Percentiles rank a stretch among this genome's conserved stretches.
phyloP scores from a whole-genome alignment of 1,140 invertebrate species.

The Lineus longissimus region DNA sequence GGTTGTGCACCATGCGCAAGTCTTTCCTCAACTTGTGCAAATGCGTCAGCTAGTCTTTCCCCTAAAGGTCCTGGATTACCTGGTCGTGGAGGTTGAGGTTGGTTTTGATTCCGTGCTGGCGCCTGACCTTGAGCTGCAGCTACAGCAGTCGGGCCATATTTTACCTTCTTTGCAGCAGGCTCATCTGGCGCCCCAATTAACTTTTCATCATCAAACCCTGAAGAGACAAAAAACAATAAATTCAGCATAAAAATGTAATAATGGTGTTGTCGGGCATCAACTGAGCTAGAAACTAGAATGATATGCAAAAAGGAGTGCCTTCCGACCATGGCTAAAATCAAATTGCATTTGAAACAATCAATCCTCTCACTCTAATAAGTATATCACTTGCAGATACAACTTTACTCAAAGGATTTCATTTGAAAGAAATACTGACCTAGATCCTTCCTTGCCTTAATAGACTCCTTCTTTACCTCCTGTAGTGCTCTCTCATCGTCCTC shows the following conservation, averaged over 20 bases:
- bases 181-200: conserved; percentile 28
- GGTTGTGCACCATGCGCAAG: no score
- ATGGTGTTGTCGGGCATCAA: background rate
- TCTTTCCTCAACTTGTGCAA: no score
- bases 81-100: no score
- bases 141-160: no score
- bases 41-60: no score
- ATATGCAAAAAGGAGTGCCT: background rate
- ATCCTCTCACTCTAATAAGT: background rate
- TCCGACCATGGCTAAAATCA: background rate
- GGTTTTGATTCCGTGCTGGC: no score
- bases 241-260: background rate
- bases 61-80: no score
- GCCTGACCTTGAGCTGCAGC: no score
- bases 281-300: background rate
- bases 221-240: background rate
- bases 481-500: conserved; percentile 36
- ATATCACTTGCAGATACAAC: background rate
- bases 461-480: conserved; percentile 29
- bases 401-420: no score
- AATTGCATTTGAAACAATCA: background rate
- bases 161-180: no score
- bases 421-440: conserved; percentile 19
- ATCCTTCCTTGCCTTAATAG: conserved; percentile 21
- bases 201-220: conserved; percentile 26